Conservation (phyloP, 1,140 invertebrate species). For the Caenorhabditis latens region DNA sequence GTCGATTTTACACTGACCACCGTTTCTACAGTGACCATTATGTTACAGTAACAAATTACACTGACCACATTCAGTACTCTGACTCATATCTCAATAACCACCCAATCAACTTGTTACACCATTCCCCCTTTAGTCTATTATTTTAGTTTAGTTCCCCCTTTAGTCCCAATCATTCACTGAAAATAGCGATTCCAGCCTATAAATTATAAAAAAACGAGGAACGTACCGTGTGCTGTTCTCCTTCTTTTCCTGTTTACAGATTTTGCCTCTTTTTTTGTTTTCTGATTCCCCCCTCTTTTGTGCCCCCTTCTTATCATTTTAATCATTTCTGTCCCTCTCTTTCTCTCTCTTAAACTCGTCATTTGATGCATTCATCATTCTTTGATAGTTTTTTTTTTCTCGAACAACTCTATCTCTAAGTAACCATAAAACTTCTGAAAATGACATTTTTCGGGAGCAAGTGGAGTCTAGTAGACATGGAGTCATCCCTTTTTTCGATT, state of each 20-base stretch:
- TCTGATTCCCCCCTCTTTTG: neutral
- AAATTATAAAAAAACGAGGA: neutral
- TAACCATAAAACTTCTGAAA: neutral
- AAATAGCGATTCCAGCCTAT: neutral
- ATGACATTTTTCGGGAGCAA: neutral
- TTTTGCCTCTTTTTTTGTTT: neutral
- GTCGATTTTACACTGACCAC: too few species aligned
- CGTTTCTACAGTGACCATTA: too few species aligned
- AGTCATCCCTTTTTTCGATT: too few species aligned
- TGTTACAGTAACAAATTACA: too few species aligned
- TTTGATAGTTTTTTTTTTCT: conserved; percentile 18
- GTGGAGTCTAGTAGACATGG: too few species aligned
- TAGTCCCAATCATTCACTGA: too few species aligned
- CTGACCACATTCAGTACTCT: too few species aligned
- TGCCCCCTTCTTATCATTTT: neutral
- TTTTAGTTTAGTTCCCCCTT: too few species aligned
- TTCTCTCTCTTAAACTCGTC: neutral
- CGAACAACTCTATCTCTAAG: too few species aligned
- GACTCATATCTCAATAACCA: too few species aligned
- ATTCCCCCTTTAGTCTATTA: too few species aligned
- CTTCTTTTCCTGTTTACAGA: neutral
- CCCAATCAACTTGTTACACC: too few species aligned
- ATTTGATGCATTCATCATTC: conserved; percentile 43
- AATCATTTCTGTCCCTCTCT: neutral
- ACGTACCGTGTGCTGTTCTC: conserved; percentile 11